Base-by-base conservation (phyloP, 2,888 invertebrate species). In the Lamproptera curius region DNA sequence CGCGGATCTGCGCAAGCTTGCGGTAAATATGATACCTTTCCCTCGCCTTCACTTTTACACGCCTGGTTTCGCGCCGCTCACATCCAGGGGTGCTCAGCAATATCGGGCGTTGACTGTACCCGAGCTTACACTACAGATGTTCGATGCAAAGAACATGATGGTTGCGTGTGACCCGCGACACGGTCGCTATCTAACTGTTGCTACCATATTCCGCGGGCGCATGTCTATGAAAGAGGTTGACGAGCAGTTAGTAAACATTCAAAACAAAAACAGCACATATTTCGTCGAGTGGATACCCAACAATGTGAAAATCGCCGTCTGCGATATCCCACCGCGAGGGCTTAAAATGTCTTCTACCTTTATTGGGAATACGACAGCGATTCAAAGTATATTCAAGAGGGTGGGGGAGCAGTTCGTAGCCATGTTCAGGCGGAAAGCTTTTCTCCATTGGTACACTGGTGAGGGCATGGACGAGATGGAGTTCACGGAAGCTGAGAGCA, bases 371-470 rank as follows among this genome's bases (percentile, higher is more conserved):
- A 93, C 94, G 8, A 95, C 95, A 13, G 94, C 95, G 57, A 95
- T 95, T 58, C 96, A 96, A 73, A 93, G 94, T 65, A 84, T 96
- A 60, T 96, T 97, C 86, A 95, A 95, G 78, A 91, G 96, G 74
- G 92, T 95, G 61, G 92, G 93, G 14, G 94, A 95, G 70, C 95
- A 96, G 76, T 96, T 95, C 70, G 92, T 93, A 46, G 94, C 95
- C 63, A 97, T 98, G 97, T 97, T 97, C 90, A 91, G 97, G 65
- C 92, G 97, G 67, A 97, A 96, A 88, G 97, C 97, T 68, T 97
- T 97, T 91, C 90, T 97, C 64, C 97, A 97, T 90, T 98, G 97
- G 97, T 98, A 95, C 84, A 95, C 95, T 28, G 95, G 95, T 46
- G 96, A 96, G 73, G 96, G 96, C 58, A 96, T 96, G 96, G 96